Base-by-base conservation (phyloP, 2,888 invertebrate species). In the Pyrrhosoma nymphula region DNA sequence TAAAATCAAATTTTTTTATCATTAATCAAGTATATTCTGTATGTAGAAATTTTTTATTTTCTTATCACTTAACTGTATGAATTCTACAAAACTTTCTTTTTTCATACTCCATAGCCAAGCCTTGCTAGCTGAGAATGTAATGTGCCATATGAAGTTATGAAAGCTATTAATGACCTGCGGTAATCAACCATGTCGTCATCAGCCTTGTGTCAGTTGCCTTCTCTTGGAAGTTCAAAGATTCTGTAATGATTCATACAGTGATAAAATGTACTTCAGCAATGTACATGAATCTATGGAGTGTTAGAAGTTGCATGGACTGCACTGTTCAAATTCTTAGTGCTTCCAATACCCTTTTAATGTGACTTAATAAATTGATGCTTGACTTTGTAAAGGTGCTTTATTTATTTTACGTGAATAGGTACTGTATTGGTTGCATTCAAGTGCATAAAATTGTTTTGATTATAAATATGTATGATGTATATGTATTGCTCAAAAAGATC, bases 121-220 rank as follows among this genome's bases (percentile, higher is more conserved):
- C 89, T 89, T n/a, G 20, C 47, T 12, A 89, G 55, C 89, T 89
- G 89, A 89, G 55, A 89, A 55, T 56, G 88, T 8, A 56, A 89
- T 4, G 20, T 30, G 30, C 16, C 14, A 18, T 30, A 14, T 82
- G 16, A 23, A 35, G 35, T 82, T 14, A 82, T 35, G 35, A 16
- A 82, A 35, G 12, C 82, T 35, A 35, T 23, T 82, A 1, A 3
- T 35, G 35, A 35, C 82, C 16, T 16, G 35, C 14, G n/a, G 35
- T 82, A 82, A 3, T 18, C 35, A 82, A 35, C 35, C 16, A 35
- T 82, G 35, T 82, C 16, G 14, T 35, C 82, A 30, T 35, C 82
- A 82, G 82, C 35, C 82, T 30, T 82, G 82, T 82, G 82, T 35
- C 35, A 16, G n/a, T 18, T 82, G 82, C 35, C 82, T 82, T 35